Percentiles rank a stretch among this genome's conserved stretches.
These are phyloP conservation scores for Diachasma alloeum DNA, from an alignment of 1,140 invertebrate species.

Conservation along the genomic window DNA sequence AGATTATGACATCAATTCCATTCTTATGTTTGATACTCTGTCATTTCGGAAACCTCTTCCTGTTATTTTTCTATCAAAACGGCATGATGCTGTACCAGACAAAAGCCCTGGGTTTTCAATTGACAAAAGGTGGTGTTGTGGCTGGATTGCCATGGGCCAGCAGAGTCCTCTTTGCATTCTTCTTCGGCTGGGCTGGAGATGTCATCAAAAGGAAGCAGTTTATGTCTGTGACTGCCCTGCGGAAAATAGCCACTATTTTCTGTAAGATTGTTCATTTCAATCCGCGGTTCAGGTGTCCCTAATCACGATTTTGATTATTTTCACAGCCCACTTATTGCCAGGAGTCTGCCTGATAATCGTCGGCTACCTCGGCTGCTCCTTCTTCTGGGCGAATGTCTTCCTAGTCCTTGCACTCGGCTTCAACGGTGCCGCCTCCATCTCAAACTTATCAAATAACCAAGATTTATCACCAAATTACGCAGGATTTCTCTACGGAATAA, in stretches of 20 bases:
- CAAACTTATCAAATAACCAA: conserved; percentile 84
- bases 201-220: conserved; percentile 66
- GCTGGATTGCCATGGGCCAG: conserved; percentile 72
- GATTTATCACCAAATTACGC: conserved; percentile 83
- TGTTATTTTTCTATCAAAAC: conserved; percentile 83
- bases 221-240: conserved; percentile 68
- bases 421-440: conserved; percentile 81
- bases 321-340: conserved; percentile 75
- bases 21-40: conserved; percentile 72
- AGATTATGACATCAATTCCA: conserved; percentile 71
- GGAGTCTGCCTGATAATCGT: conserved; percentile 72
- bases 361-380: conserved; percentile 72
- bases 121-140: conserved; percentile 73
- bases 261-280: conserved; percentile 63
- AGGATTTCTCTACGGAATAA: conserved; percentile 77
- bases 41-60: conserved; percentile 78
- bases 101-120: conserved; percentile 78
- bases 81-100: conserved; percentile 75
- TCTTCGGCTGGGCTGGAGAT: conserved; percentile 73
- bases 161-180: conserved; percentile 71
- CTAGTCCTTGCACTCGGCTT: conserved; percentile 79
- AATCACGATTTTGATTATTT: neutral
- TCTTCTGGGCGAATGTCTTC: conserved; percentile 70
- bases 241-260: conserved; percentile 75
- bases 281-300: neutral